Evolutionary conservation across 1,140 invertebrate genomes (phyloP).

Genomic region (Drosophila sproati): DNA sequence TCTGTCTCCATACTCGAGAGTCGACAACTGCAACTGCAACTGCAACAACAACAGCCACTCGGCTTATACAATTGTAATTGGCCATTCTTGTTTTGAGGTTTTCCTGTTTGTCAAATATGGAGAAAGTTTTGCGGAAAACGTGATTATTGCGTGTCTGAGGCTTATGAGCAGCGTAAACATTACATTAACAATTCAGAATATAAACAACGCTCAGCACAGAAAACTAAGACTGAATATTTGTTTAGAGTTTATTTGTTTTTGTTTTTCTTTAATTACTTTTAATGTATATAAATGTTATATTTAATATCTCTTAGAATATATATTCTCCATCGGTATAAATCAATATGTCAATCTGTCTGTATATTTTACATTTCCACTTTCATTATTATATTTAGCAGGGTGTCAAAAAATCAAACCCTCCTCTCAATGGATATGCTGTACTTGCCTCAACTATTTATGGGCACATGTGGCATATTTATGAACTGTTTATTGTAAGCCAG

Average conservation of each 20-base stretch:
- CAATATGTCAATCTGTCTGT: neutral
- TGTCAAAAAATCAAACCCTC: neutral
- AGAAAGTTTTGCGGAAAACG: constrained; percentile 44
- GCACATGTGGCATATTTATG: constrained; percentile 66
- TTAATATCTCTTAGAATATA: too few species aligned
- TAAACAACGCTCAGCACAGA: neutral
- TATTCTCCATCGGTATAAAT: neutral
- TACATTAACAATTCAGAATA: constrained; percentile 3
- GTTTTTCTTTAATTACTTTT: too few species aligned
- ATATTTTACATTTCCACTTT: neutral
- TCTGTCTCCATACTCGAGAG: constrained; percentile 14
- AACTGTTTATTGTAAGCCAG: constrained; percentile 73
- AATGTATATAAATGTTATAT: too few species aligned
- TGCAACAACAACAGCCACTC: neutral
- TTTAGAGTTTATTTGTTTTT: too few species aligned
- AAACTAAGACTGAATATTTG: too few species aligned
- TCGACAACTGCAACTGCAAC: constrained; percentile 27
- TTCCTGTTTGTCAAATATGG: constrained; percentile 26
- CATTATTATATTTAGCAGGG: neutral
- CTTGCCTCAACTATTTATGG: constrained; percentile 54
- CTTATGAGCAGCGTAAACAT: constrained; percentile 29
- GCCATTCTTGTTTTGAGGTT: constrained; percentile 29
- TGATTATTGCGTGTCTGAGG: constrained; percentile 48
- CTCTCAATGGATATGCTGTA: neutral
- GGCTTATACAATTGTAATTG: constrained; percentile 61